Base-by-base conservation (phyloP, 2,113 vertebrate genomes). In the Hiodon tergisus region DNA sequence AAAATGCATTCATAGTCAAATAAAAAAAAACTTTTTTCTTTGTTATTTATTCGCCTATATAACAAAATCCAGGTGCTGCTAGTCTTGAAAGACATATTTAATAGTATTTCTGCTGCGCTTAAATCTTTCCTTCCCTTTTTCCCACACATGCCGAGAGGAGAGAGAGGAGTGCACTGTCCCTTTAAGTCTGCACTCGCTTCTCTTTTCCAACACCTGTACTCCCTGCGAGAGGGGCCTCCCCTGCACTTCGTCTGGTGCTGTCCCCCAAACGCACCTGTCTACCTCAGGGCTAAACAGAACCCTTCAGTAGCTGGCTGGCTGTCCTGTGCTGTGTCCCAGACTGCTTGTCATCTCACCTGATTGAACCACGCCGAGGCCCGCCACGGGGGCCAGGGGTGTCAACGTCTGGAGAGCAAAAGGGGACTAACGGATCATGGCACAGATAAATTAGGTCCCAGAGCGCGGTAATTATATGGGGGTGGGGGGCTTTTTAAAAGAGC, bases 311-410 rank as follows among this genome's bases (percentile, higher is more conserved):
- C 85, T 89, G 87, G 87, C 86, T 88, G 88, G 82, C 85, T 81
- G 89, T 89, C 79, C 86, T 82, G 90, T 84, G 83, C 83, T 89
- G 88, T 86, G 88, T 88, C 90, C 92, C 90, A 90, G 87, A 85
- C 85, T 88, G 88, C 90, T 91, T 82, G 89, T 92, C 89, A 89
- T 86, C 87, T 89, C 84, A 77, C 88, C 91, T 92, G 91, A 92
- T 86, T 93, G 91, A 93, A 90, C 88, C 85, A 84, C 85, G 88
- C 86, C 90, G 90, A 93, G 92, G 91, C 91, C 85, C 87, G 82
- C 88, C 80, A 87, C 92, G 91, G 82, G 89, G 90, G 88, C 89
- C 88, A 89, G 59, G 86, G 84, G 86, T 88, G 87, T 85, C 83
- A 82, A 71, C 66, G 80, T 81, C 81, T 84, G 81, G 76, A 69